Conservation (phyloP, 2,113 vertebrate species). For the Synchiropus splendidus region DNA sequence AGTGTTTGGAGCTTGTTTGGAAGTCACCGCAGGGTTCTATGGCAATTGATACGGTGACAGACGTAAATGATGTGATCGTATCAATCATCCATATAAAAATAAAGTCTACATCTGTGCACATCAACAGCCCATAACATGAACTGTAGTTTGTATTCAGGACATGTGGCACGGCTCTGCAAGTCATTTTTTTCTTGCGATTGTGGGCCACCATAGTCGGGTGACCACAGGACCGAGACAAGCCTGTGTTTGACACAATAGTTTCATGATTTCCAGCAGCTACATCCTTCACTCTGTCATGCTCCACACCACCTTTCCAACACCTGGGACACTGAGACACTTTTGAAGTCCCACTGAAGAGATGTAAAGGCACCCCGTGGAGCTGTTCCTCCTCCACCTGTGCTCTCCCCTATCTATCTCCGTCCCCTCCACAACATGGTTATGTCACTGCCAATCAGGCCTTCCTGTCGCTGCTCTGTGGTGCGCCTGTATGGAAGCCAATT, state of each 20-base stretch:
- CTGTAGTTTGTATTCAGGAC: too few relatives aligned
- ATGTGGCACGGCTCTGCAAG: too few relatives aligned
- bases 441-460: slow-evolving; percentile 66
- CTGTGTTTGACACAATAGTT: slow-evolving; percentile 7
- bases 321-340: slow-evolving; percentile 37
- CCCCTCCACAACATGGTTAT: slow-evolving; percentile 50
- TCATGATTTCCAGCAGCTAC: slow-evolving; percentile 32
- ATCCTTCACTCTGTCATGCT: slow-evolving; percentile 47
- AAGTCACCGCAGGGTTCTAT: too few relatives aligned
- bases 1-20: slow-evolving; percentile 44
- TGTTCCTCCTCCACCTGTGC: slow-evolving; percentile 54
- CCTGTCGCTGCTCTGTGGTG: slow-evolving; percentile 52
- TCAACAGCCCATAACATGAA: too few relatives aligned
- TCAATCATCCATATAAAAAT: too few relatives aligned
- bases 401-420: slow-evolving; percentile 29
- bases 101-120: too few relatives aligned
- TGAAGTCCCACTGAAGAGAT: slow-evolving; percentile 46
- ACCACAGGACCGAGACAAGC: too few relatives aligned
- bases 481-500: slow-evolving; percentile 56
- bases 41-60: too few relatives aligned
- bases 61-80: too few relatives aligned
- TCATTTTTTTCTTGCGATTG: too few relatives aligned
- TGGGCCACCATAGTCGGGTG: too few relatives aligned
- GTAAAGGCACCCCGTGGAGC: slow-evolving; percentile 62
- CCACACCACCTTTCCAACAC: slow-evolving; percentile 49